phyloP scores from a whole-genome alignment of 1,140 invertebrate genomes.

The Zaprionus tsacasi region DNA sequence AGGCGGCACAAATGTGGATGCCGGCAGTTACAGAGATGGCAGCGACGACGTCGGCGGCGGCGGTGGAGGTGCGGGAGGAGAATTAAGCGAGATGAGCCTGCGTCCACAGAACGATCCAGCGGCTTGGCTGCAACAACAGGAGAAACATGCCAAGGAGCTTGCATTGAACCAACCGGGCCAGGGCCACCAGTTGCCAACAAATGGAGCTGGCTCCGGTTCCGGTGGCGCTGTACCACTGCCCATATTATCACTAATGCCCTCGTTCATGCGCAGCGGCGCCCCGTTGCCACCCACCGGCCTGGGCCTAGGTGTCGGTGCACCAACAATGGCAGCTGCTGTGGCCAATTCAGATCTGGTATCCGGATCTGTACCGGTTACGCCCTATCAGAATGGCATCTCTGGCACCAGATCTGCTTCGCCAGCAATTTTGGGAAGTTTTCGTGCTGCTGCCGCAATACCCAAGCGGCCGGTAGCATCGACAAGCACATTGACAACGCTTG shows the following conservation, averaged over 20 bases:
- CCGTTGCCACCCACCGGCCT: conserved; percentile 86
- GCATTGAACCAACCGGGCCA: conserved; percentile 84
- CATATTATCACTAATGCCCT: conserved; percentile 82
- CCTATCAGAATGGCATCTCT: conserved; percentile 83
- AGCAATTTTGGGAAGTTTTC: conserved; percentile 73
- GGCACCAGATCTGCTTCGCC: conserved; percentile 76
- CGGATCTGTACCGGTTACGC: conserved; percentile 22
- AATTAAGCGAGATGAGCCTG: conserved; percentile 74
- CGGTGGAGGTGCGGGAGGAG: conserved; percentile 22
- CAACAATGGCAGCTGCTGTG: conserved; percentile 48
- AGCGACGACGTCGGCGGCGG: conserved; percentile 70
- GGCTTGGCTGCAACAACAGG: conserved; percentile 82
- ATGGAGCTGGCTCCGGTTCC: conserved; percentile 45
- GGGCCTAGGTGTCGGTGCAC: conserved; percentile 76
- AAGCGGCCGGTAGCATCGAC: conserved; percentile 54
- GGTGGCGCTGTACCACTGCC: conserved; percentile 84
- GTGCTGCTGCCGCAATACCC: conserved; percentile 69
- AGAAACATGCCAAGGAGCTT: conserved; percentile 83
- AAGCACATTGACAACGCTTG: conserved; percentile 38
- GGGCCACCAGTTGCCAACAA: conserved; percentile 75
- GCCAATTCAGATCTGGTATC: conserved; percentile 36
- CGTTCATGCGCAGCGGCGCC: conserved; percentile 81
- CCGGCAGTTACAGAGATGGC: conserved; percentile 68
- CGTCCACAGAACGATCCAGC: conserved; percentile 82
- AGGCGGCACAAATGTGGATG: conserved; percentile 45